Base-by-base conservation (phyloP, 2,888 invertebrate species). In the Leptura quadrifasciata region DNA sequence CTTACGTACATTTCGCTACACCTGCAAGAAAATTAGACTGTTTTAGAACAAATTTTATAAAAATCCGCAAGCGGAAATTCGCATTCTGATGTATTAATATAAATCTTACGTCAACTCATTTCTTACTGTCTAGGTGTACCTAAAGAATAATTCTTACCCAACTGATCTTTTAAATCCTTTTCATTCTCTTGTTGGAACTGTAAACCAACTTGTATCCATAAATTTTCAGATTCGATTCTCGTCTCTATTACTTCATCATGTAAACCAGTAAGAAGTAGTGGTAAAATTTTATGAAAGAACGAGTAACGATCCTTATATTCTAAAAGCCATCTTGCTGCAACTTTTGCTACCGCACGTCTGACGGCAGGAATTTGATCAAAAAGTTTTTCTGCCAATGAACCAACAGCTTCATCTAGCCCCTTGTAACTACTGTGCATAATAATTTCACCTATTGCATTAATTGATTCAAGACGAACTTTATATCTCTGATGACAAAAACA, bases 101-200 rank as follows among this genome's bases (percentile, higher is more conserved):
- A n/a, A n/a, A n/a, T n/a, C n/a, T n/a, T n/a, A n/a, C n/a, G n/a
- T n/a, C n/a, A n/a, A n/a, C n/a, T n/a, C n/a, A n/a, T n/a, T n/a
- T n/a, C n/a, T n/a, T n/a, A n/a, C n/a, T n/a, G n/a, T n/a, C n/a
- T n/a, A n/a, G n/a, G n/a, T n/a, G n/a, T n/a, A n/a, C n/a, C n/a
- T n/a, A n/a, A 6, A 31, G 27, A 8, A 31, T 31, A 8, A 31
- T 31, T 31, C 60, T 69, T 31, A 80, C 80, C 80, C 68, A 95
- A 89, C 88, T 94, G 93, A 86, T 97, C 95, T 86, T 96, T 96
- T 0, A 97, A 89, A 77, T 98, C 96, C 60, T 93, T 92, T 84
- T 97, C 95, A 89, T 98, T 98, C 88, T 98, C 98, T 57, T 93
- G 91, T 88, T 94, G 92, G 88, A 94, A 98, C 81, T 94, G 94